Conservation (phyloP, 2,113 vertebrate genomes). For the Plecturocebus donacophilus region DNA sequence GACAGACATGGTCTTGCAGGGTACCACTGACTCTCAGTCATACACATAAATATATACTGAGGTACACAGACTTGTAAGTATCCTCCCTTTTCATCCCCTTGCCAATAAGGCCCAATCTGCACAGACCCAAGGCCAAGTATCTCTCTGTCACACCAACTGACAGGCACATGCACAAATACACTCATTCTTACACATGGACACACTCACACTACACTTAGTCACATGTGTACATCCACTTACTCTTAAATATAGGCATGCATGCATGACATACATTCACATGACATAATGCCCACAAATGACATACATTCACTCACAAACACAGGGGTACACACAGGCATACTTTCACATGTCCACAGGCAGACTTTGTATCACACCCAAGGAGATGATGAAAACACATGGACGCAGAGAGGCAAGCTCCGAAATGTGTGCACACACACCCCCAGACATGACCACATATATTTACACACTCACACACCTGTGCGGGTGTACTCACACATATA, state of each 20-base stretch:
- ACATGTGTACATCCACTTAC: background rate
- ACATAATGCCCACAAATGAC: background rate
- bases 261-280: background rate
- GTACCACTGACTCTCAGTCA: background rate
- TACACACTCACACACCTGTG: background rate
- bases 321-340: slow-evolving; percentile 10
- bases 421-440: background rate
- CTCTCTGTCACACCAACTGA: background rate
- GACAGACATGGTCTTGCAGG: background rate
- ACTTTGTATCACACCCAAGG: slow-evolving; percentile 29
- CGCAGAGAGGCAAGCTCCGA: background rate
- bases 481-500: background rate
- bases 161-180: slow-evolving; percentile 17
- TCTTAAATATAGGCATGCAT: slow-evolving; percentile 22
- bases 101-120: background rate
- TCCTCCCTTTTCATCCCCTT: background rate
- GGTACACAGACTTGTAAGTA: background rate
- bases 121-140: slow-evolving; percentile 30
- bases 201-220: background rate
- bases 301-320: slow-evolving; percentile 46
- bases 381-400: slow-evolving; percentile 43
- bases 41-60: background rate
- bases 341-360: background rate
- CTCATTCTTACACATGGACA: background rate
- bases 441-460: slow-evolving; percentile 25